phyloP scores from a whole-genome alignment of 2,113 vertebrate genomes.

The Platichthys stellatus region DNA sequence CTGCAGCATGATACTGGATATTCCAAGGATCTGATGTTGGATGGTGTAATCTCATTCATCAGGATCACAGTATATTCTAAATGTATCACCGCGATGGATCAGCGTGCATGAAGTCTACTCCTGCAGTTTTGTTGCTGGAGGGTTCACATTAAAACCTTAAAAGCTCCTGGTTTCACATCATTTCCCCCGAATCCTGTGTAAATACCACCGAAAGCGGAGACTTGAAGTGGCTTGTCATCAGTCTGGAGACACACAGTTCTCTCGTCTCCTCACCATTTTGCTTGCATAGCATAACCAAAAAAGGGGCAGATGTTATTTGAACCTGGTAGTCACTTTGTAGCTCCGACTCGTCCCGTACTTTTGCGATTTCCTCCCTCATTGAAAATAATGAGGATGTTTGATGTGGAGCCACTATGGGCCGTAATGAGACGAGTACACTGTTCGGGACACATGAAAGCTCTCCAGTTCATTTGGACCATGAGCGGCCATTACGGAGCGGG shows the following conservation, averaged over 20 bases:
- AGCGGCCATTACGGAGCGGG: constrained; percentile 58
- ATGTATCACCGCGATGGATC: constrained; percentile 6
- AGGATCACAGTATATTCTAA: constrained; percentile 12
- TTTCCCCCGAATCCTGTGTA: constrained; percentile 23
- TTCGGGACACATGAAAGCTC: constrained; percentile 77
- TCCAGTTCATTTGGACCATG: constrained; percentile 75
- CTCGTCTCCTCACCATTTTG: constrained; percentile 53
- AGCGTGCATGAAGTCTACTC: constrained; percentile 7
- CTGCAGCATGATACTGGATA: constrained; percentile 22
- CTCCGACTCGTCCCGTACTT: constrained; percentile 56
- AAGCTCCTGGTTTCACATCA: constrained; percentile 11
- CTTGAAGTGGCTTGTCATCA: constrained; percentile 15
- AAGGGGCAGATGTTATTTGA: constrained; percentile 71
- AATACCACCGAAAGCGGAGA: constrained; percentile 30
- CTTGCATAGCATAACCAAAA: constrained; percentile 41
- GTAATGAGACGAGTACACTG: constrained; percentile 76
- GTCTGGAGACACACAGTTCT: constrained; percentile 33
- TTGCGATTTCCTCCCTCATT: constrained; percentile 58
- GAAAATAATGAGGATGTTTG: constrained; percentile 79
- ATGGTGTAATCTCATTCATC: constrained; percentile 33
- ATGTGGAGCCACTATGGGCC: constrained; percentile 66
- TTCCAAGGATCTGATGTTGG: constrained; percentile 32
- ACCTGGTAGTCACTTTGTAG: constrained; percentile 69
- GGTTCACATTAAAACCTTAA: constrained; percentile 18
- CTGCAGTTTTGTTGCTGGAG: constrained; percentile 17